phyloP scores from a whole-genome alignment of 2,797 vertebrate genomes.

The Calcarius lapponicus region DNA sequence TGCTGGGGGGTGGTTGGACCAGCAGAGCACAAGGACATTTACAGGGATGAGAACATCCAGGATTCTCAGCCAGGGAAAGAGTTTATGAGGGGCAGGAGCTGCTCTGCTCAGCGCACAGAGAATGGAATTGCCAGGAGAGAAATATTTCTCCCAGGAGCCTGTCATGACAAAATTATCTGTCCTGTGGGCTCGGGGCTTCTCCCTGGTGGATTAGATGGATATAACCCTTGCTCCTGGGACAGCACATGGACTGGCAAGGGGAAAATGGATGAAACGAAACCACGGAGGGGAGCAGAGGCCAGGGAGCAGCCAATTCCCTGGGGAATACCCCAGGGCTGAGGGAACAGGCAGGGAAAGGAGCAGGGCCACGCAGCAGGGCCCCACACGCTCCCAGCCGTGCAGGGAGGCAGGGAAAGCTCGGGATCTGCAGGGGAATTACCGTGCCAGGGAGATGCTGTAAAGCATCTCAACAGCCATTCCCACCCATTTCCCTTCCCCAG shows the following conservation, averaged over 20 bases:
- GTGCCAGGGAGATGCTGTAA: background rate
- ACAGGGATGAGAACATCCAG: fast-evolving
- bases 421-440: background rate
- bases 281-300: background rate
- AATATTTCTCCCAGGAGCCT: background rate
- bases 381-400: fast-evolving
- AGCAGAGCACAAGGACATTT: background rate
- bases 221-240: background rate
- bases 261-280: background rate
- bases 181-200: background rate
- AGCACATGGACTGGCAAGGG: background rate
- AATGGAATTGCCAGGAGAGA: background rate
- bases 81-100: background rate
- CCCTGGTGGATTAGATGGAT: fast-evolving
- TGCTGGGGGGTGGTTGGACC: background rate
- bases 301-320: background rate
- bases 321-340: background rate
- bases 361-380: background rate
- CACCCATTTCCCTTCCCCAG: background rate
- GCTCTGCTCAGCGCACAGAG: fast-evolving
- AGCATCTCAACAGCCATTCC: no score
- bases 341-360: background rate
- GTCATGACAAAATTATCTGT: background rate
- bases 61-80: background rate
- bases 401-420: background rate